Evolutionary conservation across 2,113 vertebrate genomes (phyloP).

Genomic region (Helogale parvula): DNA sequence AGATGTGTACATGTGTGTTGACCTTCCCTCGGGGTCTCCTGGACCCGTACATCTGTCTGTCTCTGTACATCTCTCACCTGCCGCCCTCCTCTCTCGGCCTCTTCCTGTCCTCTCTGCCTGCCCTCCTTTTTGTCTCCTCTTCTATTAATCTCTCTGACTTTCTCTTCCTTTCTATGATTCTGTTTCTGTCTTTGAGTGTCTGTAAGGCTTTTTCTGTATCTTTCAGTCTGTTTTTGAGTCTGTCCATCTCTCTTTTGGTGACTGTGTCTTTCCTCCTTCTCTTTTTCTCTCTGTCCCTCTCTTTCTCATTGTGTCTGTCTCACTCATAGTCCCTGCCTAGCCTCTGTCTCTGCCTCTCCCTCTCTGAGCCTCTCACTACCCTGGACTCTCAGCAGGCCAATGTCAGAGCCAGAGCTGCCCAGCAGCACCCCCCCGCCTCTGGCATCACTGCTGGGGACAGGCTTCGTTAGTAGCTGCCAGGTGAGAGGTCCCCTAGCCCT

Average conservation of each 20-base stretch:
- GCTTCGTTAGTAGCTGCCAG: background rate
- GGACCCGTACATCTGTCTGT: background rate
- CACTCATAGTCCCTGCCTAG: background rate
- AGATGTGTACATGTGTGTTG: rapidly evolving
- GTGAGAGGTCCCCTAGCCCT: background rate
- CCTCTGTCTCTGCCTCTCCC: background rate
- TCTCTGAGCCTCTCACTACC: background rate
- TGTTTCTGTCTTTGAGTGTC: background rate
- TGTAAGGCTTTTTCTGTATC: background rate
- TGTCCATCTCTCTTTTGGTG: background rate
- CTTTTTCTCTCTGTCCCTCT: background rate
- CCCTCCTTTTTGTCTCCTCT: background rate
- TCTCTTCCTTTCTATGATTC: background rate
- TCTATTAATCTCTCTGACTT: background rate
- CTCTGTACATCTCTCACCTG: background rate
- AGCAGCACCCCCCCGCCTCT: background rate
- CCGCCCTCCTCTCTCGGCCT: background rate
- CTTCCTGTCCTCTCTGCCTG: background rate
- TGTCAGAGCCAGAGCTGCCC: background rate
- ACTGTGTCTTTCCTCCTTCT: background rate
- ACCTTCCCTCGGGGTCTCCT: background rate
- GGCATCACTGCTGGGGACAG: background rate
- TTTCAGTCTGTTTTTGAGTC: background rate
- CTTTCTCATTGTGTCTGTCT: background rate
- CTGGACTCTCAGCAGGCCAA: background rate